phyloP scores from a whole-genome alignment of 2,113 vertebrate species.

The Spilogale gracilis region DNA sequence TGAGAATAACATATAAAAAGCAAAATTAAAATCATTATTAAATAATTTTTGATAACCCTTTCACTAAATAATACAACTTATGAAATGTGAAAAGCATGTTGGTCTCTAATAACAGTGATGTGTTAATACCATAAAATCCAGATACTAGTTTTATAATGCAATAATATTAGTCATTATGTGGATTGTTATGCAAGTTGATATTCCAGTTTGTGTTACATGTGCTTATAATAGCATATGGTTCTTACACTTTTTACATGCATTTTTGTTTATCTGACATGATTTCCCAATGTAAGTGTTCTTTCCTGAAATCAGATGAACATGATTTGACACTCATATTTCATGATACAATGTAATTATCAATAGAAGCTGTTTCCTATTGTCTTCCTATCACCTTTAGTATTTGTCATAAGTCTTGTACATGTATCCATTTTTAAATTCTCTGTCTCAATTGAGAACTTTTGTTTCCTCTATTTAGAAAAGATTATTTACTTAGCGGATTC shows the following conservation, averaged over 20 bases:
- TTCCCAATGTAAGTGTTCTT: not conserved
- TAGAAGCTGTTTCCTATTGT: not conserved
- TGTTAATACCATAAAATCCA: not conserved
- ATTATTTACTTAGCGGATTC: not conserved
- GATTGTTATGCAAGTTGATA: not conserved
- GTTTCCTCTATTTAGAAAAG: not conserved
- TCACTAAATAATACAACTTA: not conserved
- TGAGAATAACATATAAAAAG: not conserved
- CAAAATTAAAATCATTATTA: conserved; percentile 20
- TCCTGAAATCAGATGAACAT: not conserved
- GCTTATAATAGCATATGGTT: not conserved
- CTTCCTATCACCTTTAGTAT: not conserved
- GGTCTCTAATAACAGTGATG: not conserved
- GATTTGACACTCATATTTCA: not conserved
- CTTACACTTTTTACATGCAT: not conserved
- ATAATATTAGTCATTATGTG: not conserved
- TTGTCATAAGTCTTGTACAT: not conserved
- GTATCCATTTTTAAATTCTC: not conserved
- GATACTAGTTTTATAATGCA: conserved; percentile 23
- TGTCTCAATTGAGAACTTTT: not conserved
- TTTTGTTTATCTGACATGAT: not conserved
- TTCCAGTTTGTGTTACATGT: not conserved
- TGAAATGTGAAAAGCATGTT: not conserved
- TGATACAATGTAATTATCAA: not conserved
- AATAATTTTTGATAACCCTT: not conserved